A percentile compares a stretch with the other conserved stretches of the same genome.
Conservation (phyloP, 2,797 vertebrate species). For the Lemur catta region DNA sequence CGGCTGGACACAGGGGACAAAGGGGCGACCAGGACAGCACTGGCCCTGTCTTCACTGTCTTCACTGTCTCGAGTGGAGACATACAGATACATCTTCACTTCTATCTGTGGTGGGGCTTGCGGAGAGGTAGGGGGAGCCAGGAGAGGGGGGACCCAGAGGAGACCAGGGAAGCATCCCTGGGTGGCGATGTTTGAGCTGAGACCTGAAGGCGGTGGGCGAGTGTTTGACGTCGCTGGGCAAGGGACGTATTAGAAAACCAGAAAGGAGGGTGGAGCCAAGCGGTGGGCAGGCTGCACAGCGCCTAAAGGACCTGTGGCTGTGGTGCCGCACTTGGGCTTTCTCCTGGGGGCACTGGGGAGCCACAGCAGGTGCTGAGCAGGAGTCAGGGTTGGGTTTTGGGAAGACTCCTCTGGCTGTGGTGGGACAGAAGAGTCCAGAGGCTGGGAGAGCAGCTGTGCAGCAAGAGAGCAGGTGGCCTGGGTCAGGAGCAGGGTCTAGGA, state of each 20-base stretch:
- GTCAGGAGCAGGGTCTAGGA: not conserved
- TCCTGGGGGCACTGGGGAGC: not conserved
- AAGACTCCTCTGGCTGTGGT: not conserved
- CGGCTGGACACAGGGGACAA: not conserved
- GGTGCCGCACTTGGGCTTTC: not conserved
- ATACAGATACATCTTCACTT: not conserved
- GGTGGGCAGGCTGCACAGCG: fast-evolving
- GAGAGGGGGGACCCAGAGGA: not conserved
- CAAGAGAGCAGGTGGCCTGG: not conserved
- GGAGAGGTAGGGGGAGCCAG: not conserved
- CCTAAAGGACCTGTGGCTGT: not conserved
- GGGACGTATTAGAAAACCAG: not conserved
- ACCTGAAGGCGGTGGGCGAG: not conserved
- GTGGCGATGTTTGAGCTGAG: not conserved
- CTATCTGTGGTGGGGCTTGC: fast-evolving
- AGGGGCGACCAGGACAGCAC: not conserved
- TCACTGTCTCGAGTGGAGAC: too few relatives aligned
- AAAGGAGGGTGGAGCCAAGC: not conserved
- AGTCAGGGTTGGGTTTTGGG: not conserved
- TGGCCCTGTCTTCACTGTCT: not conserved
- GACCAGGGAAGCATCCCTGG: not conserved
- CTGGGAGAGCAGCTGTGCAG: not conserved
- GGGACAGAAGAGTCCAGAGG: not conserved
- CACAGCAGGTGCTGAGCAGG: not conserved
- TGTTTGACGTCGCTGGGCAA: not conserved